Percentiles rank a stretch among this genome's conserved stretches.
Evolutionary conservation across 1,140 invertebrate species (phyloP).

Genomic region (Pseudomyrmex cubaensis): DNA sequence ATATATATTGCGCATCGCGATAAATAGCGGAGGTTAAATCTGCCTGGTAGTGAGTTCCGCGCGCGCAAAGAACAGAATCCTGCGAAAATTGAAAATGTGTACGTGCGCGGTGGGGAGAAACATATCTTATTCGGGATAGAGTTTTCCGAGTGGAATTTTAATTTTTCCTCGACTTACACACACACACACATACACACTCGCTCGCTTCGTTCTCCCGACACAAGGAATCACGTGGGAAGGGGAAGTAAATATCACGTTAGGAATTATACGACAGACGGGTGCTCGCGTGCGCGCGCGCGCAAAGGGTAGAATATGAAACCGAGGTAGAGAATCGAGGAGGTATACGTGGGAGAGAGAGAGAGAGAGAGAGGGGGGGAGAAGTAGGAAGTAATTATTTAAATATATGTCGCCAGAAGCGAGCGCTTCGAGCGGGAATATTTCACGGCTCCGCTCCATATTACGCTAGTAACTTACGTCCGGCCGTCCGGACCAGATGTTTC

Average conservation of each 20-base stretch:
- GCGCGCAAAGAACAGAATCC: background rate
- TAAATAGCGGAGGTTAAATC: background rate
- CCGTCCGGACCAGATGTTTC: conserved; percentile 78
- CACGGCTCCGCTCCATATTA: conserved; percentile 78
- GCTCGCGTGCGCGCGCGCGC: background rate
- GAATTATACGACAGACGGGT: conserved; percentile 52
- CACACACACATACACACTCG: background rate
- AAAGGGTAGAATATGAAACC: conserved; percentile 38
- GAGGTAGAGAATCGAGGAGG: background rate
- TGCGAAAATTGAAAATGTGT: background rate
- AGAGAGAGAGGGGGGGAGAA: no score
- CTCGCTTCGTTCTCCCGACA: conserved; percentile 8
- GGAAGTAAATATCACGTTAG: conserved; percentile 56
- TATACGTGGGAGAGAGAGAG: conserved; percentile 20
- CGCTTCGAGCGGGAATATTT: conserved; percentile 76
- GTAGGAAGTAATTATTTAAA: conserved; percentile 75
- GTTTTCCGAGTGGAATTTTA: conserved; percentile 43
- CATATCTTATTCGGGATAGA: background rate
- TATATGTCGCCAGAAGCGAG: conserved; percentile 69
- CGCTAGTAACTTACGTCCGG: conserved; percentile 77
- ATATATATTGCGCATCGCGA: background rate
- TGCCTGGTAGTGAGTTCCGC: background rate
- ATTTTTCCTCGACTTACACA: conserved; percentile 36
- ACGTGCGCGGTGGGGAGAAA: background rate
- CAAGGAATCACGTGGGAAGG: conserved; percentile 27